phyloP scores from a whole-genome alignment of 2,113 vertebrate species.

The Leptobrachium ailaonicum region DNA sequence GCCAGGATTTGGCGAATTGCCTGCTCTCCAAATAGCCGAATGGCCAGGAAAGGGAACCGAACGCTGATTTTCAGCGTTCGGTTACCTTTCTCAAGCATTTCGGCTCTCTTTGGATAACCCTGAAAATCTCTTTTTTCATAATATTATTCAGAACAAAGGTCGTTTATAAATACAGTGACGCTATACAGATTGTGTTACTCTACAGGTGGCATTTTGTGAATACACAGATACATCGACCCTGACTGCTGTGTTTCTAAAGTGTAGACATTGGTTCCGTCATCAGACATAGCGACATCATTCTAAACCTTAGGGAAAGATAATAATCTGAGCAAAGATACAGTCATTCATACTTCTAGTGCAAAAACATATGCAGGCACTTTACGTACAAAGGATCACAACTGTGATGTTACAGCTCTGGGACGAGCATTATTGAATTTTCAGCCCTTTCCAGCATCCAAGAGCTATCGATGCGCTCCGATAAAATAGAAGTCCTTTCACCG shows the following conservation, averaged over 20 bases:
- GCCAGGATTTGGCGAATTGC: too few relatives aligned
- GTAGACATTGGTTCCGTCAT: neutral
- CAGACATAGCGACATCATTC: neutral
- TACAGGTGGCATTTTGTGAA: neutral
- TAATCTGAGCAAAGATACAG: neutral
- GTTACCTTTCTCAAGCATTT: too few relatives aligned
- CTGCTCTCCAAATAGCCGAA: too few relatives aligned
- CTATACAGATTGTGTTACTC: neutral
- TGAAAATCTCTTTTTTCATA: too few relatives aligned
- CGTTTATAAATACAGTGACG: neutral
- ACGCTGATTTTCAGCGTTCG: too few relatives aligned
- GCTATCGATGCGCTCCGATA: conserved; percentile 20
- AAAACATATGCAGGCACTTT: conserved; percentile 28
- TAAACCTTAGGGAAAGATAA: conserved; percentile 17
- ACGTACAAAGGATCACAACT: conserved; percentile 27
- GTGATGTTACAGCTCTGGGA: conserved; percentile 18
- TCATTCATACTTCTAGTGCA: conserved; percentile 3
- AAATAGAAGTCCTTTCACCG: conserved; percentile 19
- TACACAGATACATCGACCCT: neutral
- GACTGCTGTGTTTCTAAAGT: neutral
- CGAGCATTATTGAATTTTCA: conserved; percentile 30
- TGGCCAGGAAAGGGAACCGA: too few relatives aligned
- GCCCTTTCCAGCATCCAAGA: conserved; percentile 25
- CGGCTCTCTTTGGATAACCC: too few relatives aligned
- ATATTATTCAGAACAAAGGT: too few relatives aligned